Base-by-base conservation (phyloP, 2,888 invertebrate genomes). In the Conistra vaccinii region DNA sequence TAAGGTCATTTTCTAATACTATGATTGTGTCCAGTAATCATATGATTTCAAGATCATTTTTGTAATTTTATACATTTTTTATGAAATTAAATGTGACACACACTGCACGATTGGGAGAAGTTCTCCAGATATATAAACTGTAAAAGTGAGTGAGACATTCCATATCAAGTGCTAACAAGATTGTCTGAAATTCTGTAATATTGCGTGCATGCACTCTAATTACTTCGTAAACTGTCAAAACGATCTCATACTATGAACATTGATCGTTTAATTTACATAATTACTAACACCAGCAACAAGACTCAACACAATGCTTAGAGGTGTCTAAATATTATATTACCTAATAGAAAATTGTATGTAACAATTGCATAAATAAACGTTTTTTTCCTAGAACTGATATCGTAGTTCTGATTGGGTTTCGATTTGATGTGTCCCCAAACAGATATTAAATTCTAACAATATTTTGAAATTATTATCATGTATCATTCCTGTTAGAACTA, bases 31-130 rank as follows among this genome's bases (percentile, higher is more conserved):
- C 93, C 92, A 93, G 87, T 92, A 90, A 90, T 89, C 87, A 87
- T 92, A 93, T 95, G 90, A 91, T 95, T 95, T 95, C 92, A 90
- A 93, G 91, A 93, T 92, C 91, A 91, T 94, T 96, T 96, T 96
- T 96, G 96, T 96, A 96, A 95, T 96, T 96, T 96, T 96, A 96
- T 96, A 96, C 94, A 94, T 94, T 95, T 96, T 96, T 94, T 93
- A 95, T 92, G 91, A 95, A 96, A 95, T 95, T 95, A 85, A 88
- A 93, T 92, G 94, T 95, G 93, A 93, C 93, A 93, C 93, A 91
- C 93, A 91, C 92, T 92, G 93, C 92, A 93, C 92, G 91, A 91
- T 92, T 91, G 91, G 93, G 92, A 92, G 90, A 89, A 87, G 85
- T 88, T 87, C 90, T 92, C 93, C 91, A 88, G 90, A 84, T 92